Conservation (phyloP, 2,888 invertebrate species). For the Cryptocephalus primarius region DNA sequence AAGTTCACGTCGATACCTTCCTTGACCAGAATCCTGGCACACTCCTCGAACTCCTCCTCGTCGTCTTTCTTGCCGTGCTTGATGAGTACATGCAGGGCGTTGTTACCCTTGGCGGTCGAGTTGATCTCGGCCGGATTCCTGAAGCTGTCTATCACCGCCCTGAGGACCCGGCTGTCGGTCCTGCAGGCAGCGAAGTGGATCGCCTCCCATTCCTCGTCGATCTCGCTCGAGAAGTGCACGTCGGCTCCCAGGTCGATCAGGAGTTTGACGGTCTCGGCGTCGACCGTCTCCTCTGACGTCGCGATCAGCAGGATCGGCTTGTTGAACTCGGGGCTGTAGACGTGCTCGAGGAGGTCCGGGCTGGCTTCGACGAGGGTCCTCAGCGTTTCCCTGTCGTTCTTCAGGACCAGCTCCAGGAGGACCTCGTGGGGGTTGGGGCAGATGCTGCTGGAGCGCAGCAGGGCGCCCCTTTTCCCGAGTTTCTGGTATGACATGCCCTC, state of each 20-base stretch:
- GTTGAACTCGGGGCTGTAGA: conserved; percentile 43
- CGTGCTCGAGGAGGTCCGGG: conserved; percentile 42
- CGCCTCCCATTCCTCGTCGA: conserved; percentile 46
- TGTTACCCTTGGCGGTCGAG: conserved; percentile 20
- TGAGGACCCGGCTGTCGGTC: conserved; percentile 37
- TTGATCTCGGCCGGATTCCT: conserved; percentile 19
- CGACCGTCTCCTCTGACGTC: conserved; percentile 45
- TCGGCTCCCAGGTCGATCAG: conserved; percentile 51
- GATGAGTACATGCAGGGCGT: conserved; percentile 29
- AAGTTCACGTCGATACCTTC: conserved; percentile 23
- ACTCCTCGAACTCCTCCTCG: conserved; percentile 25
- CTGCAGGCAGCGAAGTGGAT: conserved; percentile 53
- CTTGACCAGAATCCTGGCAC: conserved; percentile 21
- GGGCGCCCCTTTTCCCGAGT: not conserved
- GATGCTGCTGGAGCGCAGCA: conserved; percentile 23
- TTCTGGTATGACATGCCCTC: not conserved
- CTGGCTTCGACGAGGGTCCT: conserved; percentile 40
- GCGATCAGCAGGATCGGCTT: conserved; percentile 39
- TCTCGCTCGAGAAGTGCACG: conserved; percentile 42
- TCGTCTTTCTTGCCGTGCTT: conserved; percentile 31
- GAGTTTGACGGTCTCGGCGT: conserved; percentile 44
- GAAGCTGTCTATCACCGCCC: conserved; percentile 37
- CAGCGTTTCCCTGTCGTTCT: conserved; percentile 43
- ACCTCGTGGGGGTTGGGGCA: conserved; percentile 27
- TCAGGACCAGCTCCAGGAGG: conserved; percentile 42